Evolutionary conservation across 2,797 vertebrate species (phyloP).

Genomic region (Siniperca scherzeri): DNA sequence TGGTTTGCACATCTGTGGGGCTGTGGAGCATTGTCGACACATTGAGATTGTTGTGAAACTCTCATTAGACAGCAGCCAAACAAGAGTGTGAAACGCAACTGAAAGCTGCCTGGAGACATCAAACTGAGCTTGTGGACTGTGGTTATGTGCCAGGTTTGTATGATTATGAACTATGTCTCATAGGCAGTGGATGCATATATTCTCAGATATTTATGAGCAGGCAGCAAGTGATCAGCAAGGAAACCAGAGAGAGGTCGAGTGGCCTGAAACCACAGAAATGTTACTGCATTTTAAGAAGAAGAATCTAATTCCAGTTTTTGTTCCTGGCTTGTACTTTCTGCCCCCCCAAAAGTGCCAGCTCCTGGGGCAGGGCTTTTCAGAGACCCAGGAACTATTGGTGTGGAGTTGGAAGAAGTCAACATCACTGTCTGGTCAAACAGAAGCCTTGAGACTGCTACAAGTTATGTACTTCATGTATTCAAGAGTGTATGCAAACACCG

Average conservation of each 20-base stretch:
- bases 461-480: neutral
- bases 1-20: neutral
- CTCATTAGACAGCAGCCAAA: slow-evolving; percentile 3
- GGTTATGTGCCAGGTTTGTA: neutral
- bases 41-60: slow-evolving; percentile 7
- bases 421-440: neutral
- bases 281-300: no score
- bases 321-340: no score
- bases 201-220: neutral
- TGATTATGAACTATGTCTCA: neutral
- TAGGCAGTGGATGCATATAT: neutral
- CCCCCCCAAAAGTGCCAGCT: no score
- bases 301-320: no score
- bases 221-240: neutral
- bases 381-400: neutral
- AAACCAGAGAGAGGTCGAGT: neutral
- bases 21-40: neutral
- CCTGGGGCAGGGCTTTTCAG: no score
- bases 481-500: neutral
- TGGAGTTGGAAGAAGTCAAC: neutral
- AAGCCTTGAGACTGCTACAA: neutral
- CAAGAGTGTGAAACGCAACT: neutral
- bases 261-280: neutral
- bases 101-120: neutral
- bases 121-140: neutral